A percentile compares a stretch with the other conserved stretches of the same genome.
Evolutionary conservation across 2,113 vertebrate genomes (phyloP).

Genomic region (Cynopterus brachyotis): DNA sequence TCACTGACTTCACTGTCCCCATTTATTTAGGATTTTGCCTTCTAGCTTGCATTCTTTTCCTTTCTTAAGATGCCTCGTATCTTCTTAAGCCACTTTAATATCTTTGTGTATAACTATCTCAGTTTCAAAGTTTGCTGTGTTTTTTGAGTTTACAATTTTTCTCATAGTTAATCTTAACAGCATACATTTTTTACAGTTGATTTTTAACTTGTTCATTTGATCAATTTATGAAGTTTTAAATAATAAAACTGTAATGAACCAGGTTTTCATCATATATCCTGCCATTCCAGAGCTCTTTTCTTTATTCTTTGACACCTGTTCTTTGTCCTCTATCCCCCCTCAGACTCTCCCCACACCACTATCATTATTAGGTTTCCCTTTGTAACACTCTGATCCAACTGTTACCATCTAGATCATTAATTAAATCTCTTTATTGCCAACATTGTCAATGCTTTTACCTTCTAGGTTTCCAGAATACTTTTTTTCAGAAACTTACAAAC

Average conservation of each 20-base stretch:
- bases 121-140: neutral
- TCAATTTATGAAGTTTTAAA: neutral
- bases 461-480: neutral
- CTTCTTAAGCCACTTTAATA: neutral
- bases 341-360: accelerated
- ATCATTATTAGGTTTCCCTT: neutral
- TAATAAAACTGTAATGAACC: neutral
- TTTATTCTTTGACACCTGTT: neutral
- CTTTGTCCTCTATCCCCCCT: neutral
- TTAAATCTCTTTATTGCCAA: neutral
- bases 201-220: neutral
- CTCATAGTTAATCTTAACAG: neutral
- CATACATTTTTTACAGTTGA: neutral
- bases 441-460: neutral
- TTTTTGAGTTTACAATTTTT: neutral
- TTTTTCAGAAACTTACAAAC: neutral
- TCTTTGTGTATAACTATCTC: neutral
- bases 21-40: neutral
- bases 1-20: neutral
- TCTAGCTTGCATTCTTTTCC: neutral
- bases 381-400: neutral
- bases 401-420: neutral
- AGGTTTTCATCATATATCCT: neutral
- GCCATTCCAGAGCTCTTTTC: neutral
- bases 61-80: neutral